A percentile compares a stretch with the other conserved stretches of the same genome.
These are phyloP conservation scores for Atethmia centrago DNA, from an alignment of 2,888 invertebrate genomes.

Conservation along the genomic window DNA sequence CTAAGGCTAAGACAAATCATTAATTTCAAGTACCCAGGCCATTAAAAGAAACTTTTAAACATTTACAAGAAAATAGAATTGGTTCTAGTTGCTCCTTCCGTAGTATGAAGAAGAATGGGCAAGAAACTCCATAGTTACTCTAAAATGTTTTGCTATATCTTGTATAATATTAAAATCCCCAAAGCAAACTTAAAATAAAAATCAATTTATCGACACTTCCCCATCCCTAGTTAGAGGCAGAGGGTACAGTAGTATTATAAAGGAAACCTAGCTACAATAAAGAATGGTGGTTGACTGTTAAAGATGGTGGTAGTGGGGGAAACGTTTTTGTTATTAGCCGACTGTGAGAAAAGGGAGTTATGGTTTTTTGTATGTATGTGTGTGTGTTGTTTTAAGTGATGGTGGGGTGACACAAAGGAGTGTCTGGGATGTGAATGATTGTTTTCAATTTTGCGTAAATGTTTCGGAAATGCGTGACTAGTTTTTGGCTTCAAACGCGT, in stretches of 20 bases:
- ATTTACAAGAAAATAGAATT: too few species aligned
- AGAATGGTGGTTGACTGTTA: slow-evolving; percentile 52
- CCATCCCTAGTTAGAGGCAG: slow-evolving; percentile 43
- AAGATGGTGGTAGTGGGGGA: slow-evolving; percentile 34
- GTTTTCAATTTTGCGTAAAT: background rate
- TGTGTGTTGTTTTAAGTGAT: background rate
- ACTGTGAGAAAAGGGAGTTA: slow-evolving; percentile 16
- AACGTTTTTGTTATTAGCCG: slow-evolving; percentile 45
- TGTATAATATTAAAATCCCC: too few species aligned
- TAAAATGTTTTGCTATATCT: too few species aligned
- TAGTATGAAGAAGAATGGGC: too few species aligned
- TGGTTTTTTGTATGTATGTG: slow-evolving; percentile 10
- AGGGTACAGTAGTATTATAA: slow-evolving; percentile 64
- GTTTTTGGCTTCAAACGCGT: background rate
- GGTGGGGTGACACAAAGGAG: slow-evolving; percentile 21
- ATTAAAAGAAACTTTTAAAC: too few species aligned
- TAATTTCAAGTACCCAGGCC: too few species aligned
- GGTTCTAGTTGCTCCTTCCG: too few species aligned
- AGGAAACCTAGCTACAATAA: slow-evolving; percentile 62
- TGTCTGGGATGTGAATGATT: slow-evolving; percentile 32
- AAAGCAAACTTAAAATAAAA: background rate
- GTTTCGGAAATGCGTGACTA: background rate
- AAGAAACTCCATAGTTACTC: too few species aligned
- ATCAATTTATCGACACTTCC: slow-evolving; percentile 39
- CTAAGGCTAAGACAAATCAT: too few species aligned